Base-by-base conservation (phyloP, 2,888 invertebrate species). In the Palloptera scutellata region DNA sequence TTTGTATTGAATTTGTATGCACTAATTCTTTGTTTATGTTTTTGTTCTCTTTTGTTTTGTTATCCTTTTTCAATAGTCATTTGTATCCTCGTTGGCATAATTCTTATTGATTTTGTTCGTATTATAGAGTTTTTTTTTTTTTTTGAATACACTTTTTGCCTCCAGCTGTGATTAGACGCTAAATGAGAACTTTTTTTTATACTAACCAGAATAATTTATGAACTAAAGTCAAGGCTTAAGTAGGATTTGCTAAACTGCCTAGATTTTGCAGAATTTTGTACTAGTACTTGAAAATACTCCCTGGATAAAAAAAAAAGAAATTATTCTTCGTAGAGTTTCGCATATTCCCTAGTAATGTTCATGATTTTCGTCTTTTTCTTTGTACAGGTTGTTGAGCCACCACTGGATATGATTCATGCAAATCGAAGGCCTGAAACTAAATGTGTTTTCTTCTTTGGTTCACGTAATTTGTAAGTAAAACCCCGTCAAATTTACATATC, bases 401-500 rank as follows among this genome's bases (percentile, higher is more conserved):
- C 92, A 59, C 88, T 91, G 67, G 92, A 93, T 80, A 86, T 91
- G 76, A 90, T 93, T 82, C 91, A 90, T 81, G 91, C 82, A 66
- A 78, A 91, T 19, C 91, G 90, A 78, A 94, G 93, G 83, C 91
- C 92, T 74, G 88, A 87, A 66, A 89, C 90, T 70, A 92, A 92
- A 80, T 96, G 95, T 86, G 93, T 97, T 74, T 96, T 91, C 86
- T 97, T 97, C 87, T 97, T 95, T 86, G 97, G 97, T 66, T 91
- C 94, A n/a, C 92, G 95, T 78, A 96, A 97, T 84, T 96, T 94
- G 96, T 96, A 88, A 95, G 96, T 83, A 67, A 41, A 65, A 12
- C 10, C 30, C 4, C 5, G 51, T 66, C 41, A 55, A 71, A 55
- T 48, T 48, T 59, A n/a, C 1, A n/a, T n/a, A 45, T n/a, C 59